Evolutionary conservation across 2,113 vertebrate species (phyloP), one percentile per base, ranked within the genome.

Genomic region (Phalacrocorax carbo): DNA sequence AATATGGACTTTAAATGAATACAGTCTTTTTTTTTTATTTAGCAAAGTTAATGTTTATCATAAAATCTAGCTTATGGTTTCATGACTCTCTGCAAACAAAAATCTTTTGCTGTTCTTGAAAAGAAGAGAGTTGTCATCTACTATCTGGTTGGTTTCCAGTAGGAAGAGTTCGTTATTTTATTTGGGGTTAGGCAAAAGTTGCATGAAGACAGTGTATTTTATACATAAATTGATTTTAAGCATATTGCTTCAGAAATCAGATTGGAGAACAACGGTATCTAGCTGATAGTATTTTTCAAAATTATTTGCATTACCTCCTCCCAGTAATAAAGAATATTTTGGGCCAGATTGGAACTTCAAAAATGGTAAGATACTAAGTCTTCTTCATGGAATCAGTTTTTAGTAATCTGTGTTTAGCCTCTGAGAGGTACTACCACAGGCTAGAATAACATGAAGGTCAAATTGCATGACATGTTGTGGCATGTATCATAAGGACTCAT

Each of bases 11-110:
- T 88, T 2, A 70, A 77, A 85, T 83, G 27, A 81, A 72, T 17
- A 15, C 30, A 51, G 22, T 38, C 7, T 61, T 84, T 66, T 25
- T 25, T 32, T 61, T 87, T 66, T 20, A 51, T 89, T 93, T 80
- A 93, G 36, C 21, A 68, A 87, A 92, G 75, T 57, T 94, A 81
- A 66, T 57, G 23, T 95, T 94, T 90, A 64, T 94, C 34, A 70
- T 55, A 84, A 76, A 78, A 68, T 42, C 46, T 55, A 65, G n/a
- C 38, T 86, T 14, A 13, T 57, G 48, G 49, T 85, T 95, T 89
- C 30, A 8, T 81, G 89, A 72, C 14, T 81, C 11, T 90, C 83
- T 58, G 58, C 38, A 92, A 92, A 88, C 21, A 88, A 69, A 61
- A 82, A 61, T 57, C 0, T 68, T 86, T 61, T 91, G 80, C 51